These are phyloP conservation scores for Dendropsophus ebraccatus DNA, from an alignment of 2,113 vertebrate species.

Conservation along the genomic window DNA sequence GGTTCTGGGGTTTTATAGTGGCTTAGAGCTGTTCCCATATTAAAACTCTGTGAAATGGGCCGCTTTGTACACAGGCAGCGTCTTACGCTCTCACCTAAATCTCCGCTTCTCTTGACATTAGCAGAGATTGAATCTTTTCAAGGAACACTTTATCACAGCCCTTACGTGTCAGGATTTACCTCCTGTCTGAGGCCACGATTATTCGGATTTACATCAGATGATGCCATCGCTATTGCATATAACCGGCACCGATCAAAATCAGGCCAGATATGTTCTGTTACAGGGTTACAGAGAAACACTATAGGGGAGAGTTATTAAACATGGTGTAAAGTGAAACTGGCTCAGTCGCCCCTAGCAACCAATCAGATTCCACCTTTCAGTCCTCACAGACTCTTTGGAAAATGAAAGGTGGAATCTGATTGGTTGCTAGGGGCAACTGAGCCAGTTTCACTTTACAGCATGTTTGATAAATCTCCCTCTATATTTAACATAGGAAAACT, in stretches of 20 bases:
- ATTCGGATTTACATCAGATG: conserved; percentile 16
- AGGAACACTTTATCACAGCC: conserved; percentile 17
- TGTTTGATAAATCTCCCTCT: too few relatives aligned
- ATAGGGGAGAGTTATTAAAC: too few relatives aligned
- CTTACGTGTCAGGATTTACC: conserved; percentile 33
- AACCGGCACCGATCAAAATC: not conserved
- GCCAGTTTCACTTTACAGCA: too few relatives aligned
- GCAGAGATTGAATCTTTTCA: conserved; percentile 38
- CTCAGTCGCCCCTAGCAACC: too few relatives aligned
- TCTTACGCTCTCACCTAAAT: conserved; percentile 25
- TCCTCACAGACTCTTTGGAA: too few relatives aligned
- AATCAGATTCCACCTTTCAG: too few relatives aligned
- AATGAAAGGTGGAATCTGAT: too few relatives aligned
- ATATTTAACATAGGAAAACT: too few relatives aligned
- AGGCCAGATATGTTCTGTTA: not conserved
- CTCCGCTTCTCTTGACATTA: conserved; percentile 17
- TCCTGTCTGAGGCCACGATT: not conserved
- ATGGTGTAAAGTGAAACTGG: too few relatives aligned
- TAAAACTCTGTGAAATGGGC: conserved; percentile 42
- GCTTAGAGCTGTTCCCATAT: conserved; percentile 33
- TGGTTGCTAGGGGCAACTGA: too few relatives aligned
- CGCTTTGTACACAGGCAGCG: not conserved
- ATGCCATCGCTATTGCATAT: not conserved
- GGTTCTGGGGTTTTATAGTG: conserved; percentile 8
- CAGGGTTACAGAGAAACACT: not conserved